Conservation (phyloP, 2,113 vertebrate species). For the Dasyurus viverrinus region DNA sequence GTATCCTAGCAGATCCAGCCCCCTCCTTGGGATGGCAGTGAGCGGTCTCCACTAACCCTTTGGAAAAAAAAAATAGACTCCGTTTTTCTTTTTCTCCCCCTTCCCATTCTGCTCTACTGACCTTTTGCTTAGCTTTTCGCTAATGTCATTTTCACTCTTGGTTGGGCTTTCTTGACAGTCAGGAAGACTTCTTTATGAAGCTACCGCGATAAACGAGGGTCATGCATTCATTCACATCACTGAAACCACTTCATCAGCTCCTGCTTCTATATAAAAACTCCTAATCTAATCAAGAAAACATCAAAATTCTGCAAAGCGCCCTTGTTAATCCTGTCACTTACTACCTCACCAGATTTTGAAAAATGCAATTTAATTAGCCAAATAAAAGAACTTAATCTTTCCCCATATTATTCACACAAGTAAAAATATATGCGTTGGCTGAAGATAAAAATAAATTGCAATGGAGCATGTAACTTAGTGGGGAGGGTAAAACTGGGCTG, state of each 20-base stretch:
- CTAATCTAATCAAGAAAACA: conserved; percentile 83
- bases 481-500: conserved; percentile 42
- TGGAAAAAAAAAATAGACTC: conserved; percentile 49
- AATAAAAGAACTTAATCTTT: conserved; percentile 78
- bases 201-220: conserved; percentile 79
- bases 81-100: conserved; percentile 35
- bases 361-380: conserved; percentile 84
- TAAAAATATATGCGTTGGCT: conserved; percentile 73
- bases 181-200: conserved; percentile 83
- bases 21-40: not conserved
- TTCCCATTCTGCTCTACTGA: conserved; percentile 78
- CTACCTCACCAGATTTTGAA: conserved; percentile 79
- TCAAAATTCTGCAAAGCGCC: conserved; percentile 77
- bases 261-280: conserved; percentile 77
- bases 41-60: conserved; percentile 59
- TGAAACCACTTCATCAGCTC: conserved; percentile 82
- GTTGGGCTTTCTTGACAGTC: conserved; percentile 80
- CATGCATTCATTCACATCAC: conserved; percentile 74
- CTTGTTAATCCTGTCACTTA: conserved; percentile 82
- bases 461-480: conserved; percentile 53
- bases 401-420: conserved; percentile 73
- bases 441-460: conserved; percentile 79
- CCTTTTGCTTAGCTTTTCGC: conserved; percentile 83
- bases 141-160: conserved; percentile 87
- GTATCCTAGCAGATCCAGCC: not conserved